Percentiles rank a stretch among this genome's conserved stretches.
phyloP scores from a whole-genome alignment of 2,888 invertebrate species.

The Achlya flavicornis region DNA sequence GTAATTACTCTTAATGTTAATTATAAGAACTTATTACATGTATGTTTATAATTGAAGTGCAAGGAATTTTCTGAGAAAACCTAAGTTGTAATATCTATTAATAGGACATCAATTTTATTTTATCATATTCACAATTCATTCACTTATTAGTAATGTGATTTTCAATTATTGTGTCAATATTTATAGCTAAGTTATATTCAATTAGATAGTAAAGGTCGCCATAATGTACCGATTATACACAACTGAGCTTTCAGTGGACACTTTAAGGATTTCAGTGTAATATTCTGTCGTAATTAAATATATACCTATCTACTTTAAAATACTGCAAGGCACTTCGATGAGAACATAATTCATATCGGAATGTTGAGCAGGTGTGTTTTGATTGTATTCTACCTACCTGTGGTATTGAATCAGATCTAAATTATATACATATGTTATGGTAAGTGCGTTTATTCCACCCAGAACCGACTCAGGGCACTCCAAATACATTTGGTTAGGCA shows the following conservation, averaged over 20 bases:
- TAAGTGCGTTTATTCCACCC: too few relatives aligned
- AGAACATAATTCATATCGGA: conserved; percentile 25
- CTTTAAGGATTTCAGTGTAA: conserved; percentile 72
- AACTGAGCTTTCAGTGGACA: conserved; percentile 71
- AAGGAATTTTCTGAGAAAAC: conserved; percentile 45
- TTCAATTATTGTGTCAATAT: conserved; percentile 78
- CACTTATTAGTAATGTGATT: conserved; percentile 60
- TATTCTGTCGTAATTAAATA: conserved; percentile 77
- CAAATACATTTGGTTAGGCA: too few relatives aligned
- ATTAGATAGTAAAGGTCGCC: conserved; percentile 69
- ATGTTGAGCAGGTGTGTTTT: conserved; percentile 25
- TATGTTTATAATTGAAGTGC: conserved; percentile 61
- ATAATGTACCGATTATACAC: conserved; percentile 64
- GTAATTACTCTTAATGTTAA: conserved; percentile 50
- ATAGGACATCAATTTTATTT: conserved; percentile 46
- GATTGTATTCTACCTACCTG: background rate
- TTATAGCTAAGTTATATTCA: conserved; percentile 62
- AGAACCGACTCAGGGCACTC: too few relatives aligned
- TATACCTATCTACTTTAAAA: conserved; percentile 48
- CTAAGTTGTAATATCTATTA: conserved; percentile 45
- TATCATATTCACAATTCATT: conserved; percentile 51
- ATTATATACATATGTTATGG: too few relatives aligned
- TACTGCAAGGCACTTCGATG: conserved; percentile 39
- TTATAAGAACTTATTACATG: conserved; percentile 52
- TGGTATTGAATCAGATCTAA: too few relatives aligned